A percentile compares a stretch with the other conserved stretches of the same genome.
phyloP scores from a whole-genome alignment of 2,113 vertebrate genomes.

The Caranx melampygus region DNA sequence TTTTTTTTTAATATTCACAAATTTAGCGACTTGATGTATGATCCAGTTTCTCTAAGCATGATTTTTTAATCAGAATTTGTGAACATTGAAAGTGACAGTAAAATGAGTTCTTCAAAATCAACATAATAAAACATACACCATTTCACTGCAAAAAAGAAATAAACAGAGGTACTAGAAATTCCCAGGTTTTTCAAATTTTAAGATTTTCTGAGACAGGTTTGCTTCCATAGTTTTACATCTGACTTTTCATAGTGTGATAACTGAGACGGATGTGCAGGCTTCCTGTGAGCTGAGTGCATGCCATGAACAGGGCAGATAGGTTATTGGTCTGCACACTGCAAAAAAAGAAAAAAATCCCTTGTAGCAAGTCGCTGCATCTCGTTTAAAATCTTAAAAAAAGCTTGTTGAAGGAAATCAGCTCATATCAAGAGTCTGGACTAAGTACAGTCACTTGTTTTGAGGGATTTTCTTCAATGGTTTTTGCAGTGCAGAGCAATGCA shows the following conservation, averaged over 20 bases:
- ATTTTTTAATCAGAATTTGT: too few relatives aligned
- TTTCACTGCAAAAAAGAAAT: too few relatives aligned
- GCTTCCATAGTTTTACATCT: background rate
- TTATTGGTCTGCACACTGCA: slow-evolving; percentile 26
- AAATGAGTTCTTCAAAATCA: too few relatives aligned
- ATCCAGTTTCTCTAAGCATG: too few relatives aligned
- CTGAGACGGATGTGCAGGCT: slow-evolving; percentile 18
- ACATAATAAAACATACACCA: too few relatives aligned
- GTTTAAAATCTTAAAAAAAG: background rate
- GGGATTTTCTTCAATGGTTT: slow-evolving; percentile 14
- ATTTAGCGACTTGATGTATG: too few relatives aligned
- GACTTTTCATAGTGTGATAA: slow-evolving; percentile 6
- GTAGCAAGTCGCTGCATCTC: slow-evolving; percentile 28
- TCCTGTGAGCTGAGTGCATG: slow-evolving; percentile 38
- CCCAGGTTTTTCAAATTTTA: too few relatives aligned
- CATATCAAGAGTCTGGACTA: background rate
- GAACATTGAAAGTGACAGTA: too few relatives aligned
- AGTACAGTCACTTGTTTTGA: slow-evolving; percentile 35
- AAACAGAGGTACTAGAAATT: too few relatives aligned
- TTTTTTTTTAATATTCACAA: too few relatives aligned
- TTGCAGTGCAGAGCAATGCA: slow-evolving; percentile 59
- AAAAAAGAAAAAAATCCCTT: slow-evolving; percentile 10
- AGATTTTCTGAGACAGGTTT: too few relatives aligned
- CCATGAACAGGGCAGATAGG: slow-evolving; percentile 11
- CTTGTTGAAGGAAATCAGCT: background rate